Base-by-base conservation (phyloP, 2,797 vertebrate genomes). In the Poecilia gillii region DNA sequence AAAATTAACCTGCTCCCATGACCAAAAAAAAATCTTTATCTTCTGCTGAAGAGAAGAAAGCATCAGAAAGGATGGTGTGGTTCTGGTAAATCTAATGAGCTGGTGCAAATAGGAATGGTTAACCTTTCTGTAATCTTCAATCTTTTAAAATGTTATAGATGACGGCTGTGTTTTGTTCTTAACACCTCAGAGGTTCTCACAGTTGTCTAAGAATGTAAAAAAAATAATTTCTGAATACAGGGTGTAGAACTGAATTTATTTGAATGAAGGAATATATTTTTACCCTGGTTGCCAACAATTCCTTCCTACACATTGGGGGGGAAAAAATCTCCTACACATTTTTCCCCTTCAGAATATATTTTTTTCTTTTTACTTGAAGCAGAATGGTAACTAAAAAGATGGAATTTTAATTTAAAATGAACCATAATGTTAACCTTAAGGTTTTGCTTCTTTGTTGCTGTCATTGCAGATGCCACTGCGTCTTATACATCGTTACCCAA, bases 391-490 rank as follows among this genome's bases (percentile, higher is more conserved):
- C 31, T 39, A n/a, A 49, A 11, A 36, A 66, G 12, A 66, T 68
- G 18, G 20, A 4, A 33, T 53, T 62, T 70, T 28, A 7, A 33
- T 16, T 74, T 11, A 0, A 28, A 59, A 43, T 43, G n/a, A 14
- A 6, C 23, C 7, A 43, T 28, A 75, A 28, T 1, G n/a, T 59
- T 62, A 72, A 62, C 46, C 43, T 36, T 23, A 9, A 20, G 74
- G n/a, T 28, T 62, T 28, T 75, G 55, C 43, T 53, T 53, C 23
- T 64, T 16, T 81, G 1, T 74, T 73, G 23, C 73, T 86, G 39
- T 84, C 62, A 0, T 80, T 89, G 55, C 88, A 90, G 91, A 62
- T 55, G 0, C 78, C 3, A 4, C 51, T 71, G 46, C 43, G 62
- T 70, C 6, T 43, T 0, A 0, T 25, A 16, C 39, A 33, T 79